These are phyloP conservation scores for Collichthys lucidus DNA, from an alignment of 2,113 vertebrate genomes.

Conservation along the genomic window DNA sequence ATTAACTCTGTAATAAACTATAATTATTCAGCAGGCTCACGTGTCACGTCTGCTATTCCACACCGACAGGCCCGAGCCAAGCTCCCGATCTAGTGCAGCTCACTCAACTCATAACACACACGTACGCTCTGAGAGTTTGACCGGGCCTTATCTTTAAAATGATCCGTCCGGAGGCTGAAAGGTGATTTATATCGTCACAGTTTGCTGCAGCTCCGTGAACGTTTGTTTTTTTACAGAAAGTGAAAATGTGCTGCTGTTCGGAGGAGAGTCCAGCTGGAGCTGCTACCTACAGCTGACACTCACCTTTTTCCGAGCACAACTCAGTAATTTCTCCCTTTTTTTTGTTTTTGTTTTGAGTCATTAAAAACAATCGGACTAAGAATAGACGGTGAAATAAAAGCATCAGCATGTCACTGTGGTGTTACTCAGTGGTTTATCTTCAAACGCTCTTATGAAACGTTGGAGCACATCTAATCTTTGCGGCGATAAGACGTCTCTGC, in stretches of 20 bases:
- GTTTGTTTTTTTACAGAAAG: background rate
- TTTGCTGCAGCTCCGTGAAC: background rate
- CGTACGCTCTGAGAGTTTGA: background rate
- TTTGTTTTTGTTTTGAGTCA: background rate
- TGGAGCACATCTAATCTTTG: constrained; percentile 53
- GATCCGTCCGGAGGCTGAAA: background rate
- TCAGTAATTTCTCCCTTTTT: background rate
- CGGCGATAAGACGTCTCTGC: constrained; percentile 34
- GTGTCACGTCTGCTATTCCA: constrained; percentile 43
- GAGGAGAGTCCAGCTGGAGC: background rate
- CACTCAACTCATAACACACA: background rate
- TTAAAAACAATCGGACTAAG: background rate
- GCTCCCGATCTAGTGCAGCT: constrained; percentile 8
- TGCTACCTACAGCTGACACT: constrained; percentile 12
- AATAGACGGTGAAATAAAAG: background rate
- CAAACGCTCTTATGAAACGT: constrained; percentile 13
- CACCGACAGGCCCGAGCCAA: constrained; percentile 8
- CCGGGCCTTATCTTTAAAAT: background rate
- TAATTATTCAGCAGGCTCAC: constrained; percentile 58
- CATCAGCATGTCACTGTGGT: background rate
- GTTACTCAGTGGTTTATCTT: constrained; percentile 12
- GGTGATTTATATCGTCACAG: too few relatives aligned
- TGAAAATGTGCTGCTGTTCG: background rate
- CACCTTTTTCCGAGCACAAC: background rate
- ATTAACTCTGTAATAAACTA: constrained; percentile 50